Evolutionary conservation across 1,140 invertebrate species (phyloP).

Genomic region (Tigriopus japonicus): DNA sequence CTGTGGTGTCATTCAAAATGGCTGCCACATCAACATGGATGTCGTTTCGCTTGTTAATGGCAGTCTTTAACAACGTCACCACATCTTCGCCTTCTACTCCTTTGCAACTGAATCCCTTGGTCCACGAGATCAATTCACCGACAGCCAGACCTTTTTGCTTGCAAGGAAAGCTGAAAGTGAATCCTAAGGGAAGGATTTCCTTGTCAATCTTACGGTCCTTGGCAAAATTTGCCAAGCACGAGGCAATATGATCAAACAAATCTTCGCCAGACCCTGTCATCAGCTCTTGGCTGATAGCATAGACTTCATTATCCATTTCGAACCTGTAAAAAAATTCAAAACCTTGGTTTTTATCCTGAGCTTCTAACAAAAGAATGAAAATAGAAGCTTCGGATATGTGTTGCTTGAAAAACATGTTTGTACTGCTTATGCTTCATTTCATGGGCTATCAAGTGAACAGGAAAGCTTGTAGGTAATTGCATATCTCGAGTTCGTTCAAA

Average conservation of each 20-base stretch:
- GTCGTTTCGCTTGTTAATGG: constrained; percentile 47
- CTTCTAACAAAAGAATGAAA: too few relatives aligned
- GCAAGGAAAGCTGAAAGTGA: constrained; percentile 97
- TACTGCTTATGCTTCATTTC: too few relatives aligned
- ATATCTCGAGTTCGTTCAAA: too few relatives aligned
- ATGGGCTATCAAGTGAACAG: too few relatives aligned
- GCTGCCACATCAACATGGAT: constrained; percentile 76
- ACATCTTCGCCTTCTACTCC: constrained; percentile 76
- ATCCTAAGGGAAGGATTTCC: constrained; percentile 72
- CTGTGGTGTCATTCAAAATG: constrained; percentile 90
- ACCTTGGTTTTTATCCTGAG: too few relatives aligned
- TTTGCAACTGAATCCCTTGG: constrained; percentile 77
- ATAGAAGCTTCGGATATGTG: too few relatives aligned
- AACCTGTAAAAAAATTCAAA: constrained; percentile 31
- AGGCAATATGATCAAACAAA: constrained; percentile 97
- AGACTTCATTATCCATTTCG: constrained; percentile 91
- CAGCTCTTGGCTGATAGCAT: constrained; percentile 75
- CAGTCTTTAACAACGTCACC: constrained; percentile 55
- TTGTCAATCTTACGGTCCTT: constrained; percentile 50
- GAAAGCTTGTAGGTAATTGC: too few relatives aligned
- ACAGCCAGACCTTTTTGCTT: constrained; percentile 46
- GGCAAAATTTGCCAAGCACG: constrained; percentile 84
- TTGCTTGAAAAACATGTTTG: too few relatives aligned
- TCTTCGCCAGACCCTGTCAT: constrained; percentile 68
- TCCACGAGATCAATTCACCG: constrained; percentile 62